Base-by-base conservation (phyloP, 2,888 invertebrate species). In the Drosophila aldrichi region DNA sequence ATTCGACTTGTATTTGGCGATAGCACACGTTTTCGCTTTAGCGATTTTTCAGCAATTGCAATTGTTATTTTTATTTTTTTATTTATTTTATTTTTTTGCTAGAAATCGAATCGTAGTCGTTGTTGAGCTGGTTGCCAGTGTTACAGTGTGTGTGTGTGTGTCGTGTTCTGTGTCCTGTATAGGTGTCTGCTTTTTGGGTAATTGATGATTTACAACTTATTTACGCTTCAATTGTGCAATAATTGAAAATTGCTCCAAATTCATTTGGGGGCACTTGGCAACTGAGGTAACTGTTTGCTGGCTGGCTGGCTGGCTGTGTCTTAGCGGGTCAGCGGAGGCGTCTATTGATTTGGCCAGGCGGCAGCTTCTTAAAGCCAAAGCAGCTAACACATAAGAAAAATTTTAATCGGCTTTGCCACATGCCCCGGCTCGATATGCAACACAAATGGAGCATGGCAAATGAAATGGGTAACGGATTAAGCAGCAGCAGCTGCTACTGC, bases 201-300 rank as follows among this genome's bases (percentile, higher is more conserved):
- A 90, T 90, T 90, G 90, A 90, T 90, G 90, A 89, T 89, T 88
- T 88, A 89, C 90, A 88, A 89, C 90, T 89, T 86, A 87, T 90
- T 90, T 88, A 87, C 90, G 90, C 89, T 90, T 88, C 86, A 82
- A 81, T 90, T 88, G 88, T 81, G 87, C 82, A 87, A 86, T 90
- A 90, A 90, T 90, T 90, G 89, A 90, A 90, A 90, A 84, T 80
- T 84, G 82, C 76, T 82, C 84, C 69, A 77, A 85, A 88, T 85
- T 85, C 84, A 84, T 87, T 84, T 76, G 70, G 54, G 54, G 67
- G 65, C 84, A 61, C 44, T 41, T 69, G 77, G 77, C 73, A 77
- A 77, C 77, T 69, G 18, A 38, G 36, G 22, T 40, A 5, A 58
- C 60, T 38, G n/a, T 3, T 22, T n/a, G n/a, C 36, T 34, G 38